Percentiles rank a stretch among this genome's conserved stretches.
These are phyloP conservation scores for Trichomalopsis sarcophagae DNA, from an alignment of 1,140 invertebrate species.

Conservation along the genomic window DNA sequence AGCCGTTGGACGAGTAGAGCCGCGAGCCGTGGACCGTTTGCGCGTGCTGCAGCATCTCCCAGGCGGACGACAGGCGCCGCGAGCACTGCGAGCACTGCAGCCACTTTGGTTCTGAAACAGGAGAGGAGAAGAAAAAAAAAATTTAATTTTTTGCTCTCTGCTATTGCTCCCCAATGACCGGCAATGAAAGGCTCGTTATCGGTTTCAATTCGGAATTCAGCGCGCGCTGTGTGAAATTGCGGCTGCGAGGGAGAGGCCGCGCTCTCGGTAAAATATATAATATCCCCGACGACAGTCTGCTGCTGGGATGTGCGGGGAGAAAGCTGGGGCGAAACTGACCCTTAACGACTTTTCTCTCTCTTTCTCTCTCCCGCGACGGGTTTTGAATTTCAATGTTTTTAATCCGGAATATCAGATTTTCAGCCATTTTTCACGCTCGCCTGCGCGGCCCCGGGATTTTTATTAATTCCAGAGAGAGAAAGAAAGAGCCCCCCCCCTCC, in stretches of 20 bases:
- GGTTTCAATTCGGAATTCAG: constrained; percentile 71
- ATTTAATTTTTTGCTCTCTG: neutral
- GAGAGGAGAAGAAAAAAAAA: constrained; percentile 63
- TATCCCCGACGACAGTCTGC: constrained; percentile 65
- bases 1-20: constrained; percentile 86
- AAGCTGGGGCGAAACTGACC: constrained; percentile 71
- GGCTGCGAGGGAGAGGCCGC: constrained; percentile 55
- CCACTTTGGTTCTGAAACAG: constrained; percentile 93
- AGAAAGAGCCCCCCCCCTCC: constrained; percentile 52
- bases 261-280: constrained; percentile 67
- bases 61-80: constrained; percentile 91
- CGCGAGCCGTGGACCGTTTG: constrained; percentile 95
- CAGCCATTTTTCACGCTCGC: constrained; percentile 73
- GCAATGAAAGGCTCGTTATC: constrained; percentile 46
- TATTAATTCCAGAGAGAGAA: constrained; percentile 68
- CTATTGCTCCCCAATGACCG: neutral
- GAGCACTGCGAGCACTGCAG: constrained; percentile 97
- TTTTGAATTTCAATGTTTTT: constrained; percentile 77
- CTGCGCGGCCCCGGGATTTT: constrained; percentile 66
- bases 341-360: constrained; percentile 74
- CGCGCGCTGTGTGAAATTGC: constrained; percentile 72
- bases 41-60: constrained; percentile 95
- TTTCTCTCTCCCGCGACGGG: constrained; percentile 70
- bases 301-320: neutral
- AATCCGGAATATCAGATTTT: constrained; percentile 76